Evolutionary conservation across 1,140 invertebrate species (phyloP).

Genomic region (Trachymyrmex cornetzi): DNA sequence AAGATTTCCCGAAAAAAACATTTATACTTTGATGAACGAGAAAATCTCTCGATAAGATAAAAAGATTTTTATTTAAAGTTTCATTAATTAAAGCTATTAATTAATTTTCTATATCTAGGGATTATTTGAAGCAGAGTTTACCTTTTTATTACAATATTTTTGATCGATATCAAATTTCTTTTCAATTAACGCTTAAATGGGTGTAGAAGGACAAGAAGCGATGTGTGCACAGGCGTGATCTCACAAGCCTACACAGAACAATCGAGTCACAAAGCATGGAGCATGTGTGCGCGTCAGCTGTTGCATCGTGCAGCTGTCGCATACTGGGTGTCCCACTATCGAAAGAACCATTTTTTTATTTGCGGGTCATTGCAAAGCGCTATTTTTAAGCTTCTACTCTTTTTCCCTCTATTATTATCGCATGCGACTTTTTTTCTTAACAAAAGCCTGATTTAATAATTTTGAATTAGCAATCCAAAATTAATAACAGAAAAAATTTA

Average conservation of each 20-base stretch:
- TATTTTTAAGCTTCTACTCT: slow-evolving; percentile 2
- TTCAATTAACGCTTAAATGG: slow-evolving; percentile 36
- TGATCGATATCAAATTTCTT: slow-evolving; percentile 24
- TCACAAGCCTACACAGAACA: slow-evolving; percentile 23
- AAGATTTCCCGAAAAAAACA: neutral
- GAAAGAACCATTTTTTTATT: slow-evolving; percentile 11
- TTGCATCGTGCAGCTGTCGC: slow-evolving; percentile 76
- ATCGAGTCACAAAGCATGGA: slow-evolving; percentile 45
- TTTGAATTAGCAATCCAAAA: neutral
- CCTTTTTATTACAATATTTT: neutral
- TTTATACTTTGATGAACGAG: neutral
- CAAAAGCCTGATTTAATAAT: neutral
- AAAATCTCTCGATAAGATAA: neutral
- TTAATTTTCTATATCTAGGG: neutral
- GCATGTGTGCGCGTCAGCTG: slow-evolving; percentile 75
- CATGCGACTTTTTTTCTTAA: neutral
- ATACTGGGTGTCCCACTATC: slow-evolving; percentile 37
- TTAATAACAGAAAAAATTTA: neutral
- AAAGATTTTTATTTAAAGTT: slow-evolving; percentile 1
- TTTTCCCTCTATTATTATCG: slow-evolving; percentile 5
- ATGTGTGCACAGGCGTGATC: neutral
- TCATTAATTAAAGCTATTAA: neutral
- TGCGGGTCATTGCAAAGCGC: slow-evolving; percentile 24
- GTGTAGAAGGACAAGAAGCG: neutral
- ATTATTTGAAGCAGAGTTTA: slow-evolving; percentile 9